These are phyloP conservation scores for Drosophila percnosoma DNA, from an alignment of 2,888 invertebrate species.

Conservation along the genomic window DNA sequence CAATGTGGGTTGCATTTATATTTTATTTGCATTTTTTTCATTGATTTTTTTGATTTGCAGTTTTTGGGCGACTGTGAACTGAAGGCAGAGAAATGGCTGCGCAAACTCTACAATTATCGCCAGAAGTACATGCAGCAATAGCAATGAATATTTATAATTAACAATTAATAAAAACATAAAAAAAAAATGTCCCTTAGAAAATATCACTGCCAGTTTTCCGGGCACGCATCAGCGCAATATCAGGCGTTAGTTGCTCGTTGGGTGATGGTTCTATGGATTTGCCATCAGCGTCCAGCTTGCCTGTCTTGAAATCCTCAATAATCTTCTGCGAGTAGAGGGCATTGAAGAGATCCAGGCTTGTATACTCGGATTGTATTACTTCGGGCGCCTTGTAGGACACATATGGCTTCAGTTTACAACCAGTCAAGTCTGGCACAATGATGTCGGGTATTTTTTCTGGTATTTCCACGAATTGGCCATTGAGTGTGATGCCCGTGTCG, in stretches of 20 bases:
- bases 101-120: constrained; percentile 88
- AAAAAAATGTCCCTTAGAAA: constrained; percentile 85
- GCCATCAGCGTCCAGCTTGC: constrained; percentile 89
- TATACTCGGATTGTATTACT: constrained; percentile 92
- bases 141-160: constrained; percentile 18
- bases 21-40: background rate
- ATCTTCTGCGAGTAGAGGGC: constrained; percentile 93
- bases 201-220: constrained; percentile 93
- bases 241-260: constrained; percentile 89
- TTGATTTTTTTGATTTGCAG: constrained; percentile 84
- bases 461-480: constrained; percentile 87
- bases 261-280: constrained; percentile 89
- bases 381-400: constrained; percentile 94
- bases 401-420: constrained; percentile 95
- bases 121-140: constrained; percentile 87
- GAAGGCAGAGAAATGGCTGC: constrained; percentile 91
- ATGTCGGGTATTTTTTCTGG: constrained; percentile 97
- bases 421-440: constrained; percentile 94
- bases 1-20: constrained; percentile 86
- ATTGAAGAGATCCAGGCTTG: constrained; percentile 92
- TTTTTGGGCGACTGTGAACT: constrained; percentile 89
- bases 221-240: constrained; percentile 90
- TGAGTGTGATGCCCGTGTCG: constrained; percentile 86
- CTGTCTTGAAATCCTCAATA: constrained; percentile 89
- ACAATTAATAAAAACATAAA: constrained; percentile 53